Evolutionary conservation across 2,888 invertebrate species (phyloP), one percentile per base, ranked within the genome.

Genomic region (Dryobota labecula): DNA sequence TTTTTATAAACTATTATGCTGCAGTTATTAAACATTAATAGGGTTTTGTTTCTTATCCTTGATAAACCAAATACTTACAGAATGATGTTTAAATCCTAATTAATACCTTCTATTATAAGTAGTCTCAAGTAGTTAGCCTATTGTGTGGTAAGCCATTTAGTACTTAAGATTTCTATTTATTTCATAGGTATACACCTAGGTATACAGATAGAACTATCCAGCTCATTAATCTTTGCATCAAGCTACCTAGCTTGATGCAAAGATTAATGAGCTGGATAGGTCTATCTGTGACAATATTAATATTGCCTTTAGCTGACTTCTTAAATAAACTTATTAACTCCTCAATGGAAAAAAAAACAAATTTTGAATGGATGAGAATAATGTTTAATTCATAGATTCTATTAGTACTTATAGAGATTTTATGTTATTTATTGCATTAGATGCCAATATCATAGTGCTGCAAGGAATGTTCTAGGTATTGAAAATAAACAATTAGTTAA

Each of bases 1-100:
- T 20, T 76, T 66, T 43, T 0, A 8, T 45, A 45, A 68, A 18
- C n/a, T n/a, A n/a, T n/a, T 24, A 30, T 67, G n/a, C 30, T 18
- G 30, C 13, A 20, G 24, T 51, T 33, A 20, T 15, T 30, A n/a
- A 30, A 27, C 6, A 27, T 18, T 18, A 13, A 9, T 41, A 41
- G 15, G 20, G n/a, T n/a, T n/a, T n/a, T n/a, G n/a, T n/a, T n/a
- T n/a, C 58, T 20, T 15, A 13, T 41, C 13, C 1, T 63, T 63
- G n/a, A 3, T 13, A 9, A 43, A 51, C 1, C 15, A 13, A 41
- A 53, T 15, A 51, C 11, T 7, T 56, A 65, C 6, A 41, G 13
- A 54, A 38, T 45, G 18, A 30, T 0, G 38, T 24, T 15, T 30
- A 20, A 47, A 73, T 30, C 1, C 43, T 38, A n/a, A 30, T n/a